Evolutionary conservation across 2,797 vertebrate genomes (phyloP).

Genomic region (Helicolenus hilgendorfi): DNA sequence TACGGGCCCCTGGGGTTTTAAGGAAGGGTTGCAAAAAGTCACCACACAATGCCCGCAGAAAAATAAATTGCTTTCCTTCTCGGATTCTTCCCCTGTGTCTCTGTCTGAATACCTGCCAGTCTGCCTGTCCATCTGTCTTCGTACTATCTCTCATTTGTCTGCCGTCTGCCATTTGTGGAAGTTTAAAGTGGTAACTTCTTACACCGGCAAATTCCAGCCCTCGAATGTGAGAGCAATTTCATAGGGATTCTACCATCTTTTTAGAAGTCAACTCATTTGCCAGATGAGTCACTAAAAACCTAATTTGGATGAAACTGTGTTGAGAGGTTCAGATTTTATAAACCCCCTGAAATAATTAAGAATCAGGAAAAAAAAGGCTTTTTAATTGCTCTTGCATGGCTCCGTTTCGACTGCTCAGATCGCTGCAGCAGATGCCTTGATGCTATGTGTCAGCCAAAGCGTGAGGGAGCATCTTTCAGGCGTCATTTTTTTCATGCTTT

Average conservation of each 20-base stretch:
- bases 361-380: constrained; percentile 60
- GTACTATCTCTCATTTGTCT: background rate
- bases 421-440: constrained; percentile 33
- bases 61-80: constrained; percentile 56
- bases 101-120: constrained; percentile 28
- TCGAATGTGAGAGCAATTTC: constrained; percentile 1
- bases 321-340: constrained; percentile 58
- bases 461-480: constrained; percentile 35
- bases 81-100: constrained; percentile 22
- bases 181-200: constrained; percentile 9
- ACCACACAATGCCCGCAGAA: constrained; percentile 39
- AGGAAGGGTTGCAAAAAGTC: constrained; percentile 37
- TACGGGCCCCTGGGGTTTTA: constrained; percentile 36
- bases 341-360: constrained; percentile 66
- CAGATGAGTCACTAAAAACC: constrained; percentile 59
- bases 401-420: constrained; percentile 19
- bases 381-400: constrained; percentile 60
- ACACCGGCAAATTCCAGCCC: background rate
- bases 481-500: background rate
- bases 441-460: constrained; percentile 11
- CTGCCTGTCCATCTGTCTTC: constrained; percentile 22
- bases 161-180: constrained; percentile 24
- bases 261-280: constrained; percentile 34
- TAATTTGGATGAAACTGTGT: constrained; percentile 52
- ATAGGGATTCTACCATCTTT: constrained; percentile 19